Base-by-base conservation (phyloP, 2,113 vertebrate species). In the Myocastor coypus region DNA sequence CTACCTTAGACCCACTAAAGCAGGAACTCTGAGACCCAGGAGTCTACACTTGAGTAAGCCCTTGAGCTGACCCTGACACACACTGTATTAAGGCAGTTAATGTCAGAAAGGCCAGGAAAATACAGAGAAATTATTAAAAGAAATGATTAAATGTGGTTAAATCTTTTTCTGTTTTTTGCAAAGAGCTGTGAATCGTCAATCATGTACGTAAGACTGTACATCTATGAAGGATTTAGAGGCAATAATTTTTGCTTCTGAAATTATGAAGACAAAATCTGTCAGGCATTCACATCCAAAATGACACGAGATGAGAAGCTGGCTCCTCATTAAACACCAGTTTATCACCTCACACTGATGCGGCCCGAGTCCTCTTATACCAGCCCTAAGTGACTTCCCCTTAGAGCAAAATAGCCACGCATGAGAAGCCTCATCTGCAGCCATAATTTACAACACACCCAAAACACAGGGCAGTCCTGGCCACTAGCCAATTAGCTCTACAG, bases 161-260 rank as follows among this genome's bases (percentile, higher is more conserved):
- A 69, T 12, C 14, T 22, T 80, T 42, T 5, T 83, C 77, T 55
- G 40, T 91, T 57, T 19, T 81, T 68, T 57, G 55, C n/a, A n/a
- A 85, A 71, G 68, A 55, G 42, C 16, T 66, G 9, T 11, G 46
- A 69, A 75, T 63, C 63, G 37, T 24, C 88, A 55, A 37, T 12
- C 69, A 34, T 55, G 22, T 7, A 73, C 32, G 16, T 19, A 28
- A 2, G 46, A 80, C 9, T 68, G 5, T 55, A 66, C 78, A 66
- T 80, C 84, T 71, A 34, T 32, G 20, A 86, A 46, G 86, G 28
- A 78, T 5, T 63, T 11, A 81, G 26, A 89, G 83, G 42, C n/a
- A 82, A 73, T 37, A 22, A 61, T 55, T 89, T 92, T 96, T 84
- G 40, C 34, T 42, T 81, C n/a, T 84, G 32, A 95, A 96, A 78